These are phyloP conservation scores for Bilobella aurantiaca DNA, from an alignment of 1,140 invertebrate genomes.

Conservation along the genomic window DNA sequence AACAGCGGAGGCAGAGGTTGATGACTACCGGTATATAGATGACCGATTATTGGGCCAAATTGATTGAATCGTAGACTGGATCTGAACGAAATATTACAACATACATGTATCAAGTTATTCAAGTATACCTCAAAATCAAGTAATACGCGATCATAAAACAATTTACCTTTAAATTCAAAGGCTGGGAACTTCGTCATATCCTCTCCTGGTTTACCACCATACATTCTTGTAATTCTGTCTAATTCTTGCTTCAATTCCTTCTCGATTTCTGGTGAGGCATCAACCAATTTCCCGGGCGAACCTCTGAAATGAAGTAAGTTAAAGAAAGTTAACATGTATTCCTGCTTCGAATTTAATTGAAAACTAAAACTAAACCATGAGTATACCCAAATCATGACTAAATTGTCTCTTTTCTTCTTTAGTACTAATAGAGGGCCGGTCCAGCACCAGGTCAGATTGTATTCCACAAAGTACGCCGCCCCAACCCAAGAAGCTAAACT, in stretches of 20 bases:
- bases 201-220: slow-evolving; percentile 57
- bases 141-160: not conserved
- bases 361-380: too few relatives aligned
- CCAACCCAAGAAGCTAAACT: too few relatives aligned
- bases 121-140: not conserved
- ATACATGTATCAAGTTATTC: not conserved
- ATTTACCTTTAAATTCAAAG: slow-evolving; percentile 58
- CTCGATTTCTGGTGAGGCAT: slow-evolving; percentile 62
- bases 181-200: slow-evolving; percentile 82
- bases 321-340: not conserved
- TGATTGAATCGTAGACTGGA: slow-evolving; percentile 1
- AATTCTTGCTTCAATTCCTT: slow-evolving; percentile 63
- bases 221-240: slow-evolving; percentile 66
- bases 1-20: too few relatives aligned
- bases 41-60: not conserved
- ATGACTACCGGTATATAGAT: too few relatives aligned
- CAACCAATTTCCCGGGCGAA: slow-evolving; percentile 65
- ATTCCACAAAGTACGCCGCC: too few relatives aligned
- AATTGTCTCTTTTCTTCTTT: too few relatives aligned
- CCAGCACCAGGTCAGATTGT: too few relatives aligned
- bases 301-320: slow-evolving; percentile 37
- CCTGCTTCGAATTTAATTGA: too few relatives aligned
- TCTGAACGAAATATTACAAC: not conserved
- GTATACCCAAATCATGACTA: too few relatives aligned
- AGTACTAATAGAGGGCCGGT: too few relatives aligned